phyloP scores from a whole-genome alignment of 1,140 invertebrate species.

The Sminthurides bifidus region DNA sequence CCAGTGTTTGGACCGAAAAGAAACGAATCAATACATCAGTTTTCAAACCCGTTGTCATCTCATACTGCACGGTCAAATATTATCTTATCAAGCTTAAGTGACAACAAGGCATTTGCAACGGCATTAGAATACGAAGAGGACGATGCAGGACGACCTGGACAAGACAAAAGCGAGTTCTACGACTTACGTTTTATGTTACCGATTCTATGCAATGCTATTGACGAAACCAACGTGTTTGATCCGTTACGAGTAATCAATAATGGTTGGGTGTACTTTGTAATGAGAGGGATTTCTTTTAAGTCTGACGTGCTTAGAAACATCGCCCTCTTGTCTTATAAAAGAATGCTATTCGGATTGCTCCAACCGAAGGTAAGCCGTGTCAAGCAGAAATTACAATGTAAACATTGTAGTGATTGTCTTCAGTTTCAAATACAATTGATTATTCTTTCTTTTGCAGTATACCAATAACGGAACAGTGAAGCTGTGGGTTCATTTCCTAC shows the following conservation, averaged over 20 bases:
- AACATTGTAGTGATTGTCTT: neutral
- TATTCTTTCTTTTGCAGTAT: slow-evolving; percentile 6
- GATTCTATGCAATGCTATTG: slow-evolving; percentile 25
- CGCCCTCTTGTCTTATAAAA: slow-evolving; percentile 22
- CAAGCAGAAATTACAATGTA: neutral
- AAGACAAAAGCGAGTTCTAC: too few species aligned
- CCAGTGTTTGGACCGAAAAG: slow-evolving; percentile 28
- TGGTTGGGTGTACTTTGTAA: slow-evolving; percentile 31
- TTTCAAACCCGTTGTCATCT: slow-evolving; percentile 25
- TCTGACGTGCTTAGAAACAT: slow-evolving; percentile 12
- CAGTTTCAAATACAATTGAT: neutral
- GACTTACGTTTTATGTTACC: slow-evolving; percentile 29
- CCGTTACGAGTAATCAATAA: slow-evolving; percentile 17
- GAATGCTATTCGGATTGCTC: slow-evolving; percentile 22
- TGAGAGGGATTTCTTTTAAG: slow-evolving; percentile 21
- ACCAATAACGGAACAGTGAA: slow-evolving; percentile 23
- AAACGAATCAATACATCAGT: slow-evolving; percentile 15
- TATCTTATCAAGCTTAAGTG: slow-evolving; percentile 19
- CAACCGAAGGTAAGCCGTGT: slow-evolving; percentile 16
- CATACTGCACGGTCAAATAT: slow-evolving; percentile 25
- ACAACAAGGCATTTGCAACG: slow-evolving; percentile 25
- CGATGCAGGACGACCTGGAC: neutral
- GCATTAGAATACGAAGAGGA: slow-evolving; percentile 24
- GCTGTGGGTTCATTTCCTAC: slow-evolving; percentile 30
- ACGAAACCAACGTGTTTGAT: slow-evolving; percentile 31